phyloP scores from a whole-genome alignment of 2,888 invertebrate genomes.

The Melipona bicolor region DNA sequence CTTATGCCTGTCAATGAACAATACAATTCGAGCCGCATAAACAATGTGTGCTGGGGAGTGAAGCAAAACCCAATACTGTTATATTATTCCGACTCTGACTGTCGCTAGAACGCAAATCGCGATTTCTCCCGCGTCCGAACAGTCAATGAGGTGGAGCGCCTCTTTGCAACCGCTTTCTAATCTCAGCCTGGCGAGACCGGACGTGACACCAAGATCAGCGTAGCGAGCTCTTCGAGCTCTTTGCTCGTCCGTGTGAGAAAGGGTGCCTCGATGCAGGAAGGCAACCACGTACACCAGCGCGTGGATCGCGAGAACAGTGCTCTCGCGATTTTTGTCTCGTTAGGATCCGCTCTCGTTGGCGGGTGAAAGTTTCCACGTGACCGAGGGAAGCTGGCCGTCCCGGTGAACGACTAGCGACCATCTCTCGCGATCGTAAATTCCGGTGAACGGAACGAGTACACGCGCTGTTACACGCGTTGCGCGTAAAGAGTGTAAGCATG shows the following conservation, averaged over 20 bases:
- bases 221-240: not conserved
- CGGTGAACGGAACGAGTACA: constrained; percentile 38
- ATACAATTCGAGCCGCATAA: not conserved
- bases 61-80: not conserved
- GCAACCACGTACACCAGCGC: not conserved
- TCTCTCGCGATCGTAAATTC: constrained; percentile 70
- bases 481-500: constrained; percentile 50
- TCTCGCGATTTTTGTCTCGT: constrained; percentile 38
- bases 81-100: not conserved
- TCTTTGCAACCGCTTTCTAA: constrained; percentile 32
- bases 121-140: not conserved
- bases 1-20: not conserved
- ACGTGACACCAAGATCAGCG: constrained; percentile 3
- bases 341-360: constrained; percentile 40
- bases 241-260: not conserved
- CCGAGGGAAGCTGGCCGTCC: constrained; percentile 23
- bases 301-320: constrained; percentile 4
- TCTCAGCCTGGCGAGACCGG: constrained; percentile 3
- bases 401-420: constrained; percentile 49
- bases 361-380: constrained; percentile 50
- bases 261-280: not conserved
- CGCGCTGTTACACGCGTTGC: constrained; percentile 66
- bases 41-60: too few relatives aligned
- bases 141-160: not conserved
- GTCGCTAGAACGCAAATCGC: not conserved